These are phyloP conservation scores for Esox niger DNA, from an alignment of 2,113 vertebrate genomes.

Conservation along the genomic window DNA sequence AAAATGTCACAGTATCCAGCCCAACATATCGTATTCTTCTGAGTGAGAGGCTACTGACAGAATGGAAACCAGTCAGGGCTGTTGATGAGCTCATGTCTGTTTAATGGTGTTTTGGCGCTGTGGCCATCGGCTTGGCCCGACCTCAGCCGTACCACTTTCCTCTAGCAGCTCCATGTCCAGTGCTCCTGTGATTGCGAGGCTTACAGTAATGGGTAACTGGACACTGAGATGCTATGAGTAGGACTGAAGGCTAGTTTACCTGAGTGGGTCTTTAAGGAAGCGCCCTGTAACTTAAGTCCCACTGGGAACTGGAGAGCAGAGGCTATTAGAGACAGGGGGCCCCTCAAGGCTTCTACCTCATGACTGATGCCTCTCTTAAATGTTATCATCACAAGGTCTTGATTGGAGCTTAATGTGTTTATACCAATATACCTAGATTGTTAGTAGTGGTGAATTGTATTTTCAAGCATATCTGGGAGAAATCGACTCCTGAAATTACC, in stretches of 20 bases:
- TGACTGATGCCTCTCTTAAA: constrained; percentile 8
- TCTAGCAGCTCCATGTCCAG: background rate
- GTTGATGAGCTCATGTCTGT: constrained; percentile 46
- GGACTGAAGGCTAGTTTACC: constrained; percentile 1
- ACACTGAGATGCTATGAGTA: constrained; percentile 17
- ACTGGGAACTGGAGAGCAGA: background rate
- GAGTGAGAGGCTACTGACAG: constrained; percentile 51
- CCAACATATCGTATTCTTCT: constrained; percentile 46
- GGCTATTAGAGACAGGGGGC: constrained; percentile 17
- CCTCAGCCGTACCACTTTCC: too few species aligned
- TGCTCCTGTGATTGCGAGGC: constrained; percentile 19
- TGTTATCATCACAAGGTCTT: constrained; percentile 2
- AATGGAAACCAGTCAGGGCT: constrained; percentile 56
- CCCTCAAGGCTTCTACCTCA: too few species aligned
- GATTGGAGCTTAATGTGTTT: too few species aligned
- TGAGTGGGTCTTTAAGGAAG: background rate
- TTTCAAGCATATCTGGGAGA: too few species aligned
- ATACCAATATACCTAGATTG: too few species aligned
- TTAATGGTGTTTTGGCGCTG: constrained; percentile 39
- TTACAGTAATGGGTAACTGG: constrained; percentile 35
- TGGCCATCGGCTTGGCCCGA: background rate
- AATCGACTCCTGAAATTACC: too few species aligned
- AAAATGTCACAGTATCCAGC: constrained; percentile 55
- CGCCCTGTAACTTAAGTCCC: background rate
- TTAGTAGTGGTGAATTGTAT: too few species aligned